Evolutionary conservation across 2,113 vertebrate genomes (phyloP).

Genomic region (Percina caprodes): DNA sequence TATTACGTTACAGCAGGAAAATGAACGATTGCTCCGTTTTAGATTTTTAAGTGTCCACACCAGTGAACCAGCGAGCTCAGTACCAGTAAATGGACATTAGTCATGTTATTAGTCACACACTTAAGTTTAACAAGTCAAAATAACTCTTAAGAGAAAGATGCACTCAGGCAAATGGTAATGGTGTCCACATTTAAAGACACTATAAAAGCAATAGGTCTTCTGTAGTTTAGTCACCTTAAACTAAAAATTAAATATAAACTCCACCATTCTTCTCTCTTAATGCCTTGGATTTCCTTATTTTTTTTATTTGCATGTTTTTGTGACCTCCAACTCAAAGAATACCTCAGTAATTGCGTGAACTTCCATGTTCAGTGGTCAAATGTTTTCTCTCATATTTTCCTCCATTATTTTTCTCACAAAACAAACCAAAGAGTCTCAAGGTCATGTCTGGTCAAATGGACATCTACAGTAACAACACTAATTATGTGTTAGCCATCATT

Average conservation of each 20-base stretch:
- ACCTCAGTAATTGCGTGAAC: not conserved
- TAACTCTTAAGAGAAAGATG: not conserved
- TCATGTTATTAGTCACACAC: not conserved
- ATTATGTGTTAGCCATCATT: not conserved
- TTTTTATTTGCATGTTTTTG: slow-evolving; percentile 35
- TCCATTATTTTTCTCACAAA: slow-evolving; percentile 18
- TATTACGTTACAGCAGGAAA: no score
- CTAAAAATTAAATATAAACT: not conserved
- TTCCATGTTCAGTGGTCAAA: not conserved
- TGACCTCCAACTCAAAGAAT: not conserved
- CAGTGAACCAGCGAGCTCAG: not conserved
- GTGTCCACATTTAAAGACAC: not conserved
- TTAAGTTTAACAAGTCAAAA: slow-evolving; percentile 14
- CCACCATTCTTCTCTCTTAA: slow-evolving; percentile 8
- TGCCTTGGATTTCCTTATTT: slow-evolving; percentile 30
- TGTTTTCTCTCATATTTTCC: slow-evolving; percentile 9
- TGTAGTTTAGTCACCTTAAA: not conserved
- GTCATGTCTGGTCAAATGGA: not conserved
- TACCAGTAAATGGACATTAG: not conserved
- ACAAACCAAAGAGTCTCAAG: slow-evolving; percentile 1
- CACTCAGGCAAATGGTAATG: not conserved
- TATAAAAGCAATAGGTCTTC: not conserved
- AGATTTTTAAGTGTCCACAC: not conserved
- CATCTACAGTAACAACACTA: slow-evolving; percentile 2
- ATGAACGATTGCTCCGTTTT: accelerated